phyloP scores from a whole-genome alignment of 2,888 invertebrate genomes.

The Acrocera orbiculus region DNA sequence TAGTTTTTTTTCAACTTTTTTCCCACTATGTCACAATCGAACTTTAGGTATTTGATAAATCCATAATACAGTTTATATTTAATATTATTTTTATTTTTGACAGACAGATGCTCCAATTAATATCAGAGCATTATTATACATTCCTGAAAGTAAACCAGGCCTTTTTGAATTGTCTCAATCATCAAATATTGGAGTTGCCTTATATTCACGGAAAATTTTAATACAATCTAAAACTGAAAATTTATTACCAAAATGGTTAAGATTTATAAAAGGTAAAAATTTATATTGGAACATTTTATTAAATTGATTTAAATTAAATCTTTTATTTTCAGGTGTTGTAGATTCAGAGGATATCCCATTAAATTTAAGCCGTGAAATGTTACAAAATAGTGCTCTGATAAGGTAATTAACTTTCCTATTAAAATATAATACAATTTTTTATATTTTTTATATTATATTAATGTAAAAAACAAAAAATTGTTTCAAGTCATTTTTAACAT shows the following conservation, averaged over 20 bases:
- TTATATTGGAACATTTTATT: not conserved
- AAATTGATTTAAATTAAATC: conserved; percentile 23
- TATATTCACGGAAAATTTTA: conserved; percentile 83
- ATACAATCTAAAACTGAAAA: conserved; percentile 84
- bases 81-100: not conserved
- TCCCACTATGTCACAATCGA: too few relatives aligned
- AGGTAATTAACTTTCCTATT: conserved; percentile 28
- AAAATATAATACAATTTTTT: not conserved
- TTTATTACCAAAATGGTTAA: conserved; percentile 83
- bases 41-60: too few relatives aligned
- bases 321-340: conserved; percentile 47
- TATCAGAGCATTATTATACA: conserved; percentile 77
- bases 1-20: too few relatives aligned
- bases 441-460: too few relatives aligned
- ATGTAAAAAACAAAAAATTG: too few relatives aligned
- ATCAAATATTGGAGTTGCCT: conserved; percentile 64
- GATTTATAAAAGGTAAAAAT: conserved; percentile 66
- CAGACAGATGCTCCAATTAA: conserved; percentile 57
- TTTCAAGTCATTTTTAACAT: too few relatives aligned
- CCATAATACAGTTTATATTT: not conserved
- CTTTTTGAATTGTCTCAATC: conserved; percentile 81
- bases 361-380: conserved; percentile 85
- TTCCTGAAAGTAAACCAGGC: conserved; percentile 85
- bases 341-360: conserved; percentile 98
- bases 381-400: conserved; percentile 86